A percentile compares a stretch with the other conserved stretches of the same genome.
Evolutionary conservation across 2,113 vertebrate species (phyloP).

Genomic region (Gobio gobio): DNA sequence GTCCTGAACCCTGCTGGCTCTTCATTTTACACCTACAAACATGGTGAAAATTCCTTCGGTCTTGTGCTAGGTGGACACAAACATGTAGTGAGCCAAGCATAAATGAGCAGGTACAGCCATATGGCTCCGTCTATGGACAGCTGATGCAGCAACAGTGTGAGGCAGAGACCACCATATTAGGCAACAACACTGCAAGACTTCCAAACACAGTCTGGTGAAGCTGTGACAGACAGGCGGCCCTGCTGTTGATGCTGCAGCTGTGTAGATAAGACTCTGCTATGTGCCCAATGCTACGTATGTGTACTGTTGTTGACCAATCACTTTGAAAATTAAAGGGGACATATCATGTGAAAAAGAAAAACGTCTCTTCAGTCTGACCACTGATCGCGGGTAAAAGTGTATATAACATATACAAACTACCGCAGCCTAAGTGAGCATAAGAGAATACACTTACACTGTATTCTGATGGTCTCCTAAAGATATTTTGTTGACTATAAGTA

Average conservation of each 20-base stretch:
- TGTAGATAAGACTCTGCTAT: constrained; percentile 26
- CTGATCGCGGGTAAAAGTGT: too few species aligned
- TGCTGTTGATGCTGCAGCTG: constrained; percentile 39
- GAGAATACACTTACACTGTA: too few species aligned
- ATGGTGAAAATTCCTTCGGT: not conserved
- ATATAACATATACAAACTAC: too few species aligned
- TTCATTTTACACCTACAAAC: not conserved
- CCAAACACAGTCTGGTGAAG: constrained; percentile 27
- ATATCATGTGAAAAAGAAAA: not conserved
- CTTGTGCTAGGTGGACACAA: not conserved
- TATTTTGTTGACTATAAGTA: too few species aligned
- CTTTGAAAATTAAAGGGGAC: not conserved
- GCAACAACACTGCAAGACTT: constrained; percentile 31
- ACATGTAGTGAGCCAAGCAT: constrained; percentile 21
- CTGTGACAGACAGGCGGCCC: not conserved
- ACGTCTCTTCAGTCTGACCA: not conserved
- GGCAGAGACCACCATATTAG: constrained; percentile 37
- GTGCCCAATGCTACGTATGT: not conserved
- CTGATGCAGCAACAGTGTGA: constrained; percentile 37
- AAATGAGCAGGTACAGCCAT: constrained; percentile 27
- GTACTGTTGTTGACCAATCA: not conserved
- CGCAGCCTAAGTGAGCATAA: too few species aligned
- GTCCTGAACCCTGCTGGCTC: constrained; percentile 6
- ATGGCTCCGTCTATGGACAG: constrained; percentile 31
- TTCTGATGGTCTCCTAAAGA: too few species aligned